Evolutionary conservation across 2,888 invertebrate genomes (phyloP).

Genomic region (Dusona sp.): DNA sequence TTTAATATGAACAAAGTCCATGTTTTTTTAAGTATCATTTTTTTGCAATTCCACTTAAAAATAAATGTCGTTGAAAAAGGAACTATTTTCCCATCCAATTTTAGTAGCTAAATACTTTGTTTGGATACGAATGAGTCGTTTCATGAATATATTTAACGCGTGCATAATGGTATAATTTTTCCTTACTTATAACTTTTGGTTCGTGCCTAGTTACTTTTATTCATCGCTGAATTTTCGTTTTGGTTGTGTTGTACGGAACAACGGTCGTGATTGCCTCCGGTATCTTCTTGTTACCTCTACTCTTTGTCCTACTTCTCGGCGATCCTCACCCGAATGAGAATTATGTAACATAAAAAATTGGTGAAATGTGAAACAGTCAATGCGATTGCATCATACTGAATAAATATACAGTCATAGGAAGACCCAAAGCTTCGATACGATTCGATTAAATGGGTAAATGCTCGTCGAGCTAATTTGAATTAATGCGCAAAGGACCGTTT

Average conservation of each 20-base stretch:
- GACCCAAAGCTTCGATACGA: neutral
- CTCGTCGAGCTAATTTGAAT: neutral
- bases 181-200: neutral
- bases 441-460: constrained; percentile 16
- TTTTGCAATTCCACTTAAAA: neutral
- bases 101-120: neutral
- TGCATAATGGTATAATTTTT: neutral
- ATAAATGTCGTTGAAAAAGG: neutral
- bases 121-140: neutral
- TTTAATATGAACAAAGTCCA: neutral
- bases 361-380: constrained; percentile 31
- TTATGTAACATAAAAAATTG: constrained; percentile 35
- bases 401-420: neutral
- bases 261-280: constrained; percentile 45
- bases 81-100: neutral
- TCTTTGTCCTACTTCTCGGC: neutral
- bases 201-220: neutral
- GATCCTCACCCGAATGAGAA: constrained; percentile 21
- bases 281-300: neutral
- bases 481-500: neutral
- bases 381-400: constrained; percentile 34
- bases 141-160: neutral
- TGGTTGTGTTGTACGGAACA: constrained; percentile 33
- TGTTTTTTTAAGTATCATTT: neutral
- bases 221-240: constrained; percentile 21